Conservation (phyloP, 2,888 invertebrate species). For the Dione vanillae region DNA sequence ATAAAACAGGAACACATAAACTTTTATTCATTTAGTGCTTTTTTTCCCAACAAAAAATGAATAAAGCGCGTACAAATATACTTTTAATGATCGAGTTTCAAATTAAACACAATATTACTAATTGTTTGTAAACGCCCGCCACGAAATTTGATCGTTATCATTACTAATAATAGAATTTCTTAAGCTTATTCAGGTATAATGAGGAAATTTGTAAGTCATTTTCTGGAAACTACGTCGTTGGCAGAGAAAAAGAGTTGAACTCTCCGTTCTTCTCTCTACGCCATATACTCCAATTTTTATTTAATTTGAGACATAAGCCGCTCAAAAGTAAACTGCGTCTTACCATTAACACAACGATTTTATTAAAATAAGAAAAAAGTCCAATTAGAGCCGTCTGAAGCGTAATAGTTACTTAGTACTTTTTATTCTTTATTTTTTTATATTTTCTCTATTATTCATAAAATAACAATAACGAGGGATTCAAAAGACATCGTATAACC, state of each 20-base stretch:
- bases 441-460: no score
- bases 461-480: no score
- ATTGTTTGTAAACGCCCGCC: slow-evolving; percentile 22
- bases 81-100: slow-evolving; percentile 9
- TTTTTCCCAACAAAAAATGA: not conserved
- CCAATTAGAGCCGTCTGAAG: no score
- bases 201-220: not conserved
- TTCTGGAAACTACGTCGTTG: not conserved
- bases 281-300: no score
- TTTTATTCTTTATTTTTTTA: no score
- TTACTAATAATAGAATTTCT: slow-evolving; percentile 19
- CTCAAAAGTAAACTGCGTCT: no score
- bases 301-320: no score
- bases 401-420: no score
- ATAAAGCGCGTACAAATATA: slow-evolving; percentile 3
- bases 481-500: no score
- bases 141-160: slow-evolving; percentile 30
- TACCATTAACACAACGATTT: no score
- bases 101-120: slow-evolving; percentile 15
- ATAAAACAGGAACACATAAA: slow-evolving; percentile 1
- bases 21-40: not conserved
- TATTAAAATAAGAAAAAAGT: no score
- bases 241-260: not conserved
- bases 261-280: no score
- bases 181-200: not conserved